A percentile compares a stretch with the other conserved stretches of the same genome.
Evolutionary conservation across 2,797 vertebrate genomes (phyloP).

Genomic region (Gallinago solitaria): DNA sequence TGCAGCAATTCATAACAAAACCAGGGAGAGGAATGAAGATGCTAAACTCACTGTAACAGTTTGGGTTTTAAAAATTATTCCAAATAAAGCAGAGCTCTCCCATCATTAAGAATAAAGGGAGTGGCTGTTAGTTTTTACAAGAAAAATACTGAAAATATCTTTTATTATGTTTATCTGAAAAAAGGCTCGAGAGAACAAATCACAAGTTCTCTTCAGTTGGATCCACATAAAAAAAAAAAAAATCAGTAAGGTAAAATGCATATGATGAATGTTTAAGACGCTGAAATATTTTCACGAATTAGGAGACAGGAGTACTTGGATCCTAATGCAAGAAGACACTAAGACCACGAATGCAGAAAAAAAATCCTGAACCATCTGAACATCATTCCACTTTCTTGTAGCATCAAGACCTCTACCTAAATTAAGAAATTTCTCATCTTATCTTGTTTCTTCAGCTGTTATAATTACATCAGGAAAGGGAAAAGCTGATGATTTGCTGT

Average conservation of each 20-base stretch:
- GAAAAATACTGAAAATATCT: background rate
- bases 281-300: background rate
- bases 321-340: background rate
- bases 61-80: background rate
- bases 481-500: background rate
- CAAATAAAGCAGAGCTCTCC: background rate
- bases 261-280: background rate
- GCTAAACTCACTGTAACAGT: background rate
- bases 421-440: background rate
- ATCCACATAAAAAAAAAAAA: background rate
- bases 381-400: background rate
- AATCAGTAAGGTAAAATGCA: rapidly evolving
- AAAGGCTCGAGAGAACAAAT: background rate
- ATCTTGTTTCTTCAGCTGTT: background rate
- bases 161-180: background rate
- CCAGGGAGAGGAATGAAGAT: background rate
- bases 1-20: background rate
- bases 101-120: background rate
- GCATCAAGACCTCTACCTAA: background rate
- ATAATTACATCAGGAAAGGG: background rate
- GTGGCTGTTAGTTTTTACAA: background rate
- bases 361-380: background rate
- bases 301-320: background rate
- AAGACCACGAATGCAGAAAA: background rate
- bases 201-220: background rate